Evolutionary conservation across 2,888 invertebrate genomes (phyloP), one percentile per base, ranked within the genome.

Genomic region (Lapara coniferarum): DNA sequence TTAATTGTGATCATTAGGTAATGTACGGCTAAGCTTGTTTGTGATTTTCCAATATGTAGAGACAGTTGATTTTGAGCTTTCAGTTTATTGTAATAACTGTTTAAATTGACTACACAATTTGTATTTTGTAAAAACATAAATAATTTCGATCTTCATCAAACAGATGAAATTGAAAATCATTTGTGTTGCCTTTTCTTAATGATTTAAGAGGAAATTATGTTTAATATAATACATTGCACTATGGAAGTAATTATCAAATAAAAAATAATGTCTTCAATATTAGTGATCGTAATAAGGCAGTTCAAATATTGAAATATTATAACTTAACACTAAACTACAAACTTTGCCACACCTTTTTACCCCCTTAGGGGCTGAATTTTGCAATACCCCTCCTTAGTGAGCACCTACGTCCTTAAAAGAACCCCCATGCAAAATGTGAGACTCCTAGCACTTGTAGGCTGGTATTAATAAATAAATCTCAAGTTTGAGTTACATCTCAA

Each of bases 1-100:
- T 85, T 80, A 78, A 84, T 80, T 74, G 76, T 80, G 82, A 85
- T 84, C 78, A 78, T 70, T 70, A 70, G 66, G 57, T 69, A 69
- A 77, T 77, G 73, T 74, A 73, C 71, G 63, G 66, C 68, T 69
- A 68, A 72, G 49, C 51, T 68, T 70, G 66, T 69, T 57, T 66
- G 37, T 67, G 51, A 72, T 71, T 49, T 70, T 49, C 52, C 69
- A 37, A 49, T 44, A 52, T 59, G 51, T 56, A 37, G n/a, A 14
- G 58, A 66, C 14, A 59, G 13, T 13, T 49, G 52, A 63, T 63
- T 68, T 53, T 68, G 13, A 49, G 44, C 59, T 55, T 68, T 53
- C 6, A 37, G 19, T 19, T 12, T 52, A 68, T 52, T 37, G 30
- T 14, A 52, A 53, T 59, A 44, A 46, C 19, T 14, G 37, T 44